Evolutionary conservation across 2,888 invertebrate genomes (phyloP), one percentile per base, ranked within the genome.

Genomic region (Agrochola litura): DNA sequence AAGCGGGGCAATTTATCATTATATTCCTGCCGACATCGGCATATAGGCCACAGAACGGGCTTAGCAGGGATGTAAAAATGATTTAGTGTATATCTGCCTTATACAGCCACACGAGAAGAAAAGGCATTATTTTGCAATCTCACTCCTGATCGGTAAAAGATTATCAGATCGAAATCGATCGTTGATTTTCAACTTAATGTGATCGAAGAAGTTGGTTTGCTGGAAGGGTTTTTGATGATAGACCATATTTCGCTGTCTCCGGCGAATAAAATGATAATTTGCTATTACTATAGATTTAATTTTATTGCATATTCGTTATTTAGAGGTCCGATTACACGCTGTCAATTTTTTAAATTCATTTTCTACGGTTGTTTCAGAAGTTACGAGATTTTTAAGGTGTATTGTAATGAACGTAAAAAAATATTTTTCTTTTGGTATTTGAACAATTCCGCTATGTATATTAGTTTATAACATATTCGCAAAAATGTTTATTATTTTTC

Each of bases 11-110:
- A 89, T 89, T 84, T 86, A 89, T 88, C 87, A 89, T 87, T 82
- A 84, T 86, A 88, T 86, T 86, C 76, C 69, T 71, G 81, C 81
- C 86, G 84, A 83, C 82, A 82, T 88, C 78, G 82, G 83, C 85
- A 76, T 81, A 84, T 81, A 84, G 82, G 70, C 84, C 84, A 85
- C 79, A 73, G 73, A 63, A 65, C 80, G 78, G 83, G 85, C 77
- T 89, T 83, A 88, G 76, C 76, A 70, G 67, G 87, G 83, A 82
- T 86, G 86, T 87, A 84, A 86, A 87, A 83, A 89, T 89, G 89
- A 89, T 89, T 87, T 89, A 89, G 73, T 84, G 63, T 64, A 77
- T 76, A 82, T 86, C 56, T 77, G 77, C 60, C 16, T 71, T 61
- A 76, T 25, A 77, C 46, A 61, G 68, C 72, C 73, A 76, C 43